phyloP scores from a whole-genome alignment of 2,797 vertebrate genomes.

The Odontamblyopus rebecca region DNA sequence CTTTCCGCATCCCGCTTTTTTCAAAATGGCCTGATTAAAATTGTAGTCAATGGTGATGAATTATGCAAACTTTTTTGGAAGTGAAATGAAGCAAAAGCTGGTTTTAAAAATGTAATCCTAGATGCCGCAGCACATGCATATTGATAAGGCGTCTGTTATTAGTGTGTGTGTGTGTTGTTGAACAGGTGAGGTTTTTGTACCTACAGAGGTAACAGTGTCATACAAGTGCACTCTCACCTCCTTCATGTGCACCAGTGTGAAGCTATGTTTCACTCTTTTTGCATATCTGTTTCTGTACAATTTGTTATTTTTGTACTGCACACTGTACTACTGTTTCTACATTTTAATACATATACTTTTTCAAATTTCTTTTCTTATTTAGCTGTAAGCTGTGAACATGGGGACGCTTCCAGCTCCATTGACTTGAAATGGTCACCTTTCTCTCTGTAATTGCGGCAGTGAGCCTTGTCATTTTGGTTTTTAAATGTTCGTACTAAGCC shows the following conservation, averaged over 20 bases:
- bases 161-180: slow-evolving; percentile 40
- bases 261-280: neutral
- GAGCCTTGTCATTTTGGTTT: too few relatives aligned
- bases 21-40: slow-evolving; percentile 75
- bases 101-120: slow-evolving; percentile 74
- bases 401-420: too few relatives aligned
- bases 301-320: neutral
- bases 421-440: too few relatives aligned
- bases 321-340: neutral
- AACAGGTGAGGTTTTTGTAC: slow-evolving; percentile 55
- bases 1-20: slow-evolving; percentile 20
- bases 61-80: slow-evolving; percentile 71
- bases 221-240: slow-evolving; percentile 9
- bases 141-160: slow-evolving; percentile 46
- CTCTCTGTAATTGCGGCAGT: too few relatives aligned
- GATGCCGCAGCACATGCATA: slow-evolving; percentile 55
- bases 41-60: slow-evolving; percentile 72
- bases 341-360: too few relatives aligned
- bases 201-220: slow-evolving; percentile 39
- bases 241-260: slow-evolving; percentile 37
- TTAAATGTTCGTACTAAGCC: too few relatives aligned
- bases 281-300: neutral
- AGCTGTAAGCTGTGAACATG: too few relatives aligned
- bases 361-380: too few relatives aligned
- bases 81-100: slow-evolving; percentile 71